Evolutionary conservation across 2,888 invertebrate genomes (phyloP), one percentile per base, ranked within the genome.

Genomic region (Ptilodon capucinus): DNA sequence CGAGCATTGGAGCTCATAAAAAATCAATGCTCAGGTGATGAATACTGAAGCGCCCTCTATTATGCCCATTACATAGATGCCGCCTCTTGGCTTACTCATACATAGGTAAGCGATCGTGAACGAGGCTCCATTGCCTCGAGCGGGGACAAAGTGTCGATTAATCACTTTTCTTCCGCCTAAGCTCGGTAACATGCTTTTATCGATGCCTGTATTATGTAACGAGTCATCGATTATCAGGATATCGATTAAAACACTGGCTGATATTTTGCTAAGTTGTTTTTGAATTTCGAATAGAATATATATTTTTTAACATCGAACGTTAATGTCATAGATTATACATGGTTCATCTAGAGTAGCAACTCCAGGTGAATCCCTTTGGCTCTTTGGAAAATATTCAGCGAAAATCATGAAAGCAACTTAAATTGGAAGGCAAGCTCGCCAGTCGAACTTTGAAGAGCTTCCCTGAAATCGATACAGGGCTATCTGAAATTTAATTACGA

Each of bases 81-180:
- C 44, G 45, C 54, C 51, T 51, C 38, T 38, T 38, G 38, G 19
- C 38, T 38, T 38, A 51, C 62, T 51, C 61, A 63, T 59, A 61
- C 64, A 59, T 56, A 54, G 46, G 42, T 48, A 48, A 62, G 58
- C 45, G 53, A 50, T 54, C 51, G 44, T 32, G 32, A 39, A 32
- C 30, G 44, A 39, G 25, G 60, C 64, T 64, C 46, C 61, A 62
- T 57, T 67, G 47, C 39, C 13, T 17, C 23, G 46, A 48, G 51
- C 40, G 62, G 67, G 68, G 73, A 74, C 76, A 75, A 79, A 81
- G 77, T 76, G 80, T 74, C 79, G 79, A 80, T 81, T 84, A 84
- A 85, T 84, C 83, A 82, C 79, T 82, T 81, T 78, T 74, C 76
- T 76, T 75, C 66, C 49, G 49, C 41, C 48, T 48, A 50, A 58